A percentile compares a stretch with the other conserved stretches of the same genome.
These are phyloP conservation scores for Bradypus variegatus DNA, from an alignment of 2,797 vertebrate species.

Conservation along the genomic window DNA sequence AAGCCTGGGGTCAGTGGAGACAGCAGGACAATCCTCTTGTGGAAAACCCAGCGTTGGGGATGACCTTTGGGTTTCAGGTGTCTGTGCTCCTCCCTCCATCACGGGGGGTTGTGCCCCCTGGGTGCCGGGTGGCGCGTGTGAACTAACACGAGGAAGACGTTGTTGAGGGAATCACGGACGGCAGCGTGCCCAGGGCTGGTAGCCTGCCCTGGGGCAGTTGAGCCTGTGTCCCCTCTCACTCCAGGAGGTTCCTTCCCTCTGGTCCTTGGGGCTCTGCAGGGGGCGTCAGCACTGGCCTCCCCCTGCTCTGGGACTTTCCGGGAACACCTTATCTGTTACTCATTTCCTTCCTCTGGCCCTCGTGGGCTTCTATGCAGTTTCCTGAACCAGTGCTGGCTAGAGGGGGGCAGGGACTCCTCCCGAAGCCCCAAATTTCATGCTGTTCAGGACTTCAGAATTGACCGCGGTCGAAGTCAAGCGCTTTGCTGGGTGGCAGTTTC, in stretches of 20 bases:
- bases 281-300: background rate
- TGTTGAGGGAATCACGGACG: background rate
- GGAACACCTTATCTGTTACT: background rate
- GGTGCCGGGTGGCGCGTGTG: fast-evolving
- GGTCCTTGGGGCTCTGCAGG: background rate
- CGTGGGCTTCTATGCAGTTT: fast-evolving
- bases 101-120: background rate
- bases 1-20: fast-evolving
- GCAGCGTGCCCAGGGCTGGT: fast-evolving
- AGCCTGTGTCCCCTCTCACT: fast-evolving
- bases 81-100: background rate
- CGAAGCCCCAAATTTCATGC: fast-evolving
- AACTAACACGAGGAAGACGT: no score
- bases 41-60: background rate
- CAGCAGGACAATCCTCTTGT: fast-evolving
- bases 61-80: no score
- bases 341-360: background rate
- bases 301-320: background rate
- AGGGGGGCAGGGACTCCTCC: background rate
- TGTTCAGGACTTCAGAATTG: background rate
- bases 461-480: no score
- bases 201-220: fast-evolving
- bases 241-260: background rate
- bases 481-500: no score
- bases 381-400: fast-evolving